Evolutionary conservation across 2,888 invertebrate genomes (phyloP), one percentile per base, ranked within the genome.

Genomic region (Habroteleia sp.): DNA sequence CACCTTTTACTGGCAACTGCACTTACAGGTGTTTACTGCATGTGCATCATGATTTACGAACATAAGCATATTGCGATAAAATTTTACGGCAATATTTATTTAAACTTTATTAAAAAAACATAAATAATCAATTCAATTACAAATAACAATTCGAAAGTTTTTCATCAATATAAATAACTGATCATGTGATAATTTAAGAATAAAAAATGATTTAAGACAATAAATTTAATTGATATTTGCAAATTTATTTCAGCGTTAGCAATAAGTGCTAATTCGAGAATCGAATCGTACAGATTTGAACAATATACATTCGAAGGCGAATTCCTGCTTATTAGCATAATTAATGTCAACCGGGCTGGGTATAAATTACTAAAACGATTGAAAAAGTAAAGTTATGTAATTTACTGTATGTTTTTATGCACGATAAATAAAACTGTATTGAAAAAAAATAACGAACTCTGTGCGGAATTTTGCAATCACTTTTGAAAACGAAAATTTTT

Each of bases 21-120:
- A 46, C 63, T 50, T 66, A 76, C 75, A 76, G 71, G 71, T 72
- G 71, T 71, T 54, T 74, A 17, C 46, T 42, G 71, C 62, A 56
- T 52, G 46, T 63, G 58, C 46, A 54, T 73, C 25, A 39, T 77
- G 63, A 73, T 76, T 76, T 76, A 69, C 56, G 54, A 68, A 68
- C 60, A 54, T 56, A 62, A 35, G 35, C 54, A 27, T 56, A 41
- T 72, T 56, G 50, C 35, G 46, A n/a, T n/a, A n/a, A n/a, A n/a
- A n/a, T n/a, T n/a, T n/a, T n/a, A n/a, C n/a, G n/a, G n/a, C n/a
- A n/a, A n/a, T n/a, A n/a, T n/a, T n/a, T n/a, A n/a, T n/a, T n/a
- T n/a, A n/a, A n/a, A n/a, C n/a, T n/a, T n/a, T n/a, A n/a, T n/a
- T n/a, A n/a, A n/a, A n/a, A n/a, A n/a, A n/a, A n/a, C n/a, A n/a